phyloP scores from a whole-genome alignment of 2,113 vertebrate genomes.

The Eupsittula cactorum region DNA sequence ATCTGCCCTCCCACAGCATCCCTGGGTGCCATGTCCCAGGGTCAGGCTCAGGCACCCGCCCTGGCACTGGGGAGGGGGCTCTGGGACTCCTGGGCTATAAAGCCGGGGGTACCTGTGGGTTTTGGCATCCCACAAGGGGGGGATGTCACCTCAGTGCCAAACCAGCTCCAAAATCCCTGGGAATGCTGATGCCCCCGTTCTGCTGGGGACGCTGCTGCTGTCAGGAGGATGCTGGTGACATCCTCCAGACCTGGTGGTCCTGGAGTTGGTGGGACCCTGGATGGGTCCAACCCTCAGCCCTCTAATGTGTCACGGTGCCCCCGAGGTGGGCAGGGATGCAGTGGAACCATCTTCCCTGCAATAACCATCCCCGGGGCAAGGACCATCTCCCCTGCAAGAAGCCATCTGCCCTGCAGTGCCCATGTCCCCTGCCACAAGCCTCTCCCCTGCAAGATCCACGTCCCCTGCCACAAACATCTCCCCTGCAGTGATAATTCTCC shows the following conservation, averaged over 20 bases:
- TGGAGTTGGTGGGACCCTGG: not conserved
- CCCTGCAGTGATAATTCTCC: not conserved
- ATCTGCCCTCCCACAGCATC: not conserved
- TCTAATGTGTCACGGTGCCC: rapidly evolving
- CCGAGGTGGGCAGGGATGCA: not conserved
- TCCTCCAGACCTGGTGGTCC: not conserved
- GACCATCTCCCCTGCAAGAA: rapidly evolving
- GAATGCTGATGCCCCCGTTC: not conserved
- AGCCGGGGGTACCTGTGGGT: not conserved
- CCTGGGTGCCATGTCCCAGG: not conserved
- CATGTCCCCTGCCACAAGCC: not conserved
- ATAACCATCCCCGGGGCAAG: not conserved
- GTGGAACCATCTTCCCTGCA: not conserved
- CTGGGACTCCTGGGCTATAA: not conserved
- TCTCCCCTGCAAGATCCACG: not conserved
- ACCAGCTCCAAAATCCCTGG: not conserved
- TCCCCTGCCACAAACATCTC: not conserved
- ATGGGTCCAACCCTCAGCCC: not conserved
- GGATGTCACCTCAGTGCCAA: not conserved
- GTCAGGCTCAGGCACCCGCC: not conserved
- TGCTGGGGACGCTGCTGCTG: not conserved
- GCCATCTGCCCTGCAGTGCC: too few relatives aligned
- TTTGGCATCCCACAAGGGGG: not conserved
- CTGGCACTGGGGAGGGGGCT: not conserved
- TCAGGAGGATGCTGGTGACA: not conserved